Evolutionary conservation across 2,113 vertebrate species (phyloP).

Genomic region (Rhinichthys klamathensis): DNA sequence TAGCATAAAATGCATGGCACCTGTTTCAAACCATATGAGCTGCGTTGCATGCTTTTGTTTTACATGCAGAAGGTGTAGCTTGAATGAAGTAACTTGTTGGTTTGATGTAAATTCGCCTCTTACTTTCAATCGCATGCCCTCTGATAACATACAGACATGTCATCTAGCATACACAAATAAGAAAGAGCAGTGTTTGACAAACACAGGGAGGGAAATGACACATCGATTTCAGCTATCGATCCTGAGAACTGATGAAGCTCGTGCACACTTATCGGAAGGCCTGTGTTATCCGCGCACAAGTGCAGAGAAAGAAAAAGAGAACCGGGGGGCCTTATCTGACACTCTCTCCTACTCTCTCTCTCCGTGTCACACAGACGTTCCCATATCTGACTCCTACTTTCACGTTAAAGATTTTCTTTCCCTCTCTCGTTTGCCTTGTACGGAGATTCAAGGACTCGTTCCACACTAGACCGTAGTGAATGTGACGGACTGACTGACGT

Average conservation of each 20-base stretch:
- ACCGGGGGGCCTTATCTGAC: conserved; percentile 20
- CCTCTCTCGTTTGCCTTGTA: not conserved
- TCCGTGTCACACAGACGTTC: conserved; percentile 1
- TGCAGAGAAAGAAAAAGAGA: conserved; percentile 4
- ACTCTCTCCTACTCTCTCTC: not conserved
- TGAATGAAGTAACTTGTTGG: too few species aligned
- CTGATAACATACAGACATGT: not conserved
- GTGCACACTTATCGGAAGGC: conserved; percentile 39
- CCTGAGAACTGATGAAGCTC: conserved; percentile 20
- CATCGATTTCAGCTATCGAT: conserved; percentile 48
- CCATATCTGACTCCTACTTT: conserved; percentile 3
- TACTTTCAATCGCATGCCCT: not conserved
- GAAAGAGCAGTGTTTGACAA: conserved; percentile 50
- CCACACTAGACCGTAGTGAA: conserved; percentile 2
- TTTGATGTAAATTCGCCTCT: not conserved
- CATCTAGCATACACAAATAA: conserved; percentile 7
- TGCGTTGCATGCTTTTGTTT: not conserved
- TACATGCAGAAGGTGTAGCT: not conserved
- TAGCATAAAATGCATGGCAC: not conserved
- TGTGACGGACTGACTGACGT: conserved; percentile 6
- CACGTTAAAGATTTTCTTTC: conserved; percentile 6
- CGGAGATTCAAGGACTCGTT: conserved; percentile 23
- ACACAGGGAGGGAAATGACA: conserved; percentile 41
- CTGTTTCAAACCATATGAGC: not conserved
- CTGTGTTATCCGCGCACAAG: conserved; percentile 1